Conservation (phyloP, 2,113 vertebrate species). For the Rhegmatorhina hoffmannsi region DNA sequence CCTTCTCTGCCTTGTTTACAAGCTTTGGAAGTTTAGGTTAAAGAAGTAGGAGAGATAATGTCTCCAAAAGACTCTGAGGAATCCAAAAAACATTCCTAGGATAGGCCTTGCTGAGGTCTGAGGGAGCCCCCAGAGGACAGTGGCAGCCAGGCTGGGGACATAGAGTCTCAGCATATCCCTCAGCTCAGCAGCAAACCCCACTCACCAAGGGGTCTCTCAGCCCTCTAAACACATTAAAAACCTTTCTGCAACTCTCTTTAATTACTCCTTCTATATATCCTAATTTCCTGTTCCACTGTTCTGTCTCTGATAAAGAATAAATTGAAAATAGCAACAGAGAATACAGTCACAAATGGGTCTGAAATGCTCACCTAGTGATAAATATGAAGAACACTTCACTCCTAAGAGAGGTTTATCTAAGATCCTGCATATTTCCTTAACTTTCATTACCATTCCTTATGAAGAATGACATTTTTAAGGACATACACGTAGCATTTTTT, state of each 20-base stretch:
- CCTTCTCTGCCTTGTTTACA: neutral
- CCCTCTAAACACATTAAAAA: constrained; percentile 44
- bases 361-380: constrained; percentile 11
- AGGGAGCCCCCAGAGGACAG: neutral
- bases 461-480: neutral
- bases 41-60: neutral
- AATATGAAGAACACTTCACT: neutral
- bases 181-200: constrained; percentile 1
- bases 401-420: constrained; percentile 18
- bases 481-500: neutral
- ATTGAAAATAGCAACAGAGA: constrained; percentile 19
- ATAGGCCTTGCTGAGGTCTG: neutral
- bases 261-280: constrained; percentile 45
- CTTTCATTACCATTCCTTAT: too few species aligned
- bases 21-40: neutral
- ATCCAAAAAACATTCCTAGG: neutral
- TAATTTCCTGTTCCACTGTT: constrained; percentile 43
- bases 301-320: constrained; percentile 32
- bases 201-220: neutral
- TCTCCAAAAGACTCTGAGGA: neutral
- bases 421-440: neutral
- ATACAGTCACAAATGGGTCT: neutral
- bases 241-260: constrained; percentile 14
- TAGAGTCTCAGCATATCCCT: rapidly evolving
- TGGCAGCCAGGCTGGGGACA: neutral